Evolutionary conservation across 2,797 vertebrate genomes (phyloP), one percentile per base, ranked within the genome.

Genomic region (Kryptolebias ocellatus): DNA sequence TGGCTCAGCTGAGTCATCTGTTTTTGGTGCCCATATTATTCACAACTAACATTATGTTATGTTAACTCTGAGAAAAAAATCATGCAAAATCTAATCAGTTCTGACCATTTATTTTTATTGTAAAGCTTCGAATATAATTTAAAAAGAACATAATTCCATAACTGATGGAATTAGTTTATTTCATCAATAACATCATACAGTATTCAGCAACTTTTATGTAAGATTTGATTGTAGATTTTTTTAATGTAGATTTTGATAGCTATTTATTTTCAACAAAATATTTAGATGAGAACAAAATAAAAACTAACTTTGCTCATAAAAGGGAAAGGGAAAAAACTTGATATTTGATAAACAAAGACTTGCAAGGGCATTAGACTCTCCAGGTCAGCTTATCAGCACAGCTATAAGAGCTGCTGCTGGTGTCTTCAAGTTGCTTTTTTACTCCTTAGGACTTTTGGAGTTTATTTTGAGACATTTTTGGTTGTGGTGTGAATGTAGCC

Each of bases 301-400:
- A 34, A 9, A 34, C 31, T 34, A 34, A 34, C 9, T 39, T 10
- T 39, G 37, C 37, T 39, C 11, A 24, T 24, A 24, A 24, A 24
- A 24, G 20, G 37, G 11, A 39, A 10, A 51, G 46, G 85, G 64
- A 42, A 54, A 66, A 74, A 79, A 61, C 17, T 27, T 53, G 52
- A 66, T 53, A 49, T 46, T 20, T 44, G 70, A 70, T 75, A 62
- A 80, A 76, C 60, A 67, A 14, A 74, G 84, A 84, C 63, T 72
- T 27, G 58, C 55, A 52, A 60, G 67, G 77, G 78, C 74, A 74
- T 54, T 47, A 20, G 42, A 9, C 46, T 83, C 82, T 81, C 77
- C 64, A 15, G 74, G 80, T 83, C 67, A 18, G 66, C 74, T 62
- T 72, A 27, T 57, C 14, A 64, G 14, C 62, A 50, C 67, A 73